These are phyloP conservation scores for Phyto melanocephala DNA, from an alignment of 2,888 invertebrate genomes.

Conservation along the genomic window DNA sequence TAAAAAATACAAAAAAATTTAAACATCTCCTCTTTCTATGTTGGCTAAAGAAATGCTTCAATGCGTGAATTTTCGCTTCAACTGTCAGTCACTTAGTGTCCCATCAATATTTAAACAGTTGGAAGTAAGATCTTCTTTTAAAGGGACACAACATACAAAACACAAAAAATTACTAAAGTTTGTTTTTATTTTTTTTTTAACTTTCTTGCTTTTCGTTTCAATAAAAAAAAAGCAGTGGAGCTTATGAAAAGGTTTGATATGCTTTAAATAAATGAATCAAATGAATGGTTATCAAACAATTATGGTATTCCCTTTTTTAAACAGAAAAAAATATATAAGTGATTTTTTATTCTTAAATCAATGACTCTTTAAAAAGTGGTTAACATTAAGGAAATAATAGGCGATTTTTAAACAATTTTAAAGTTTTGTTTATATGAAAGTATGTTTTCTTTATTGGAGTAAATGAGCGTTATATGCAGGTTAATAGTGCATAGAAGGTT, in stretches of 20 bases:
- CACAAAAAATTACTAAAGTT: slow-evolving; percentile 17
- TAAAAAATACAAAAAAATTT: neutral
- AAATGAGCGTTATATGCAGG: too few species aligned
- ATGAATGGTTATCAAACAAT: slow-evolving; percentile 31
- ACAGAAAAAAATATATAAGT: neutral
- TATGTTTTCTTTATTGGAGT: too few species aligned
- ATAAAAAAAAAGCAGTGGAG: slow-evolving; percentile 41
- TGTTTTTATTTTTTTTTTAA: slow-evolving; percentile 30
- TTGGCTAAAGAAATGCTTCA: slow-evolving; percentile 40
- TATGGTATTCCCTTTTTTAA: neutral
- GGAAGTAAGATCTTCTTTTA: slow-evolving; percentile 50
- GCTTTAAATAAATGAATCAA: slow-evolving; percentile 42
- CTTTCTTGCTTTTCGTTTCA: neutral
- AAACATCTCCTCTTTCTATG: neutral
- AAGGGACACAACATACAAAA: neutral
- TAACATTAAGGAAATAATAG: neutral
- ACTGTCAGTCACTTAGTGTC: slow-evolving; percentile 64
- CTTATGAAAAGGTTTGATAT: slow-evolving; percentile 59
- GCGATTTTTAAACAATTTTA: neutral
- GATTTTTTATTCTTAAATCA: slow-evolving; percentile 10
- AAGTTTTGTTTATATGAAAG: neutral
- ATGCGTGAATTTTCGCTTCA: slow-evolving; percentile 67
- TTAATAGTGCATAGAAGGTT: too few species aligned
- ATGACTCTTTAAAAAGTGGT: slow-evolving; percentile 5
- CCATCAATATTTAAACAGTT: slow-evolving; percentile 68